These are phyloP conservation scores for Ctenoplectra terminalis DNA, from an alignment of 1,140 invertebrate species.

Conservation along the genomic window DNA sequence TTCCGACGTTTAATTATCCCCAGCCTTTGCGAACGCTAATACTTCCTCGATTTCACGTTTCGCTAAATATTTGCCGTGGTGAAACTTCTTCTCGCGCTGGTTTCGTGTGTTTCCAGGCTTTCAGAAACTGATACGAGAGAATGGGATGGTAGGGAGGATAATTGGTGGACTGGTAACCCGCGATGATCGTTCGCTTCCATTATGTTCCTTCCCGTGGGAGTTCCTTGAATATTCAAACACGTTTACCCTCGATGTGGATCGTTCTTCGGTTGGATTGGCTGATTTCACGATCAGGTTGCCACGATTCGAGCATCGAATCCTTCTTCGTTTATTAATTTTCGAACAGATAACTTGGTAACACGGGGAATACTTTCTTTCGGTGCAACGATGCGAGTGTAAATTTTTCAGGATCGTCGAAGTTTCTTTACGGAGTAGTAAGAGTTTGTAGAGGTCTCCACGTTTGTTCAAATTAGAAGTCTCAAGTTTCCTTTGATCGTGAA, in stretches of 20 bases:
- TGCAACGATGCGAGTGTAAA: no score
- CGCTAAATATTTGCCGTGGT: slow-evolving; percentile 27
- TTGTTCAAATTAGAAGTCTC: no score
- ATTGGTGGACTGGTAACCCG: slow-evolving; percentile 25
- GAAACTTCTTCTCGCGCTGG: not conserved
- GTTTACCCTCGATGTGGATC: slow-evolving; percentile 27
- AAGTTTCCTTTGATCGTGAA: no score
- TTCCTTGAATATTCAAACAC: slow-evolving; percentile 54
- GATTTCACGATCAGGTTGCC: slow-evolving; percentile 26
- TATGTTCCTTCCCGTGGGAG: slow-evolving; percentile 48
- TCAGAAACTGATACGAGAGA: slow-evolving; percentile 16
- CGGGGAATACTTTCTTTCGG: not conserved
- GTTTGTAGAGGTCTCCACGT: no score
- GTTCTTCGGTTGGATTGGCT: not conserved
- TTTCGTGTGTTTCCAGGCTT: not conserved
- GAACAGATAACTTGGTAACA: not conserved
- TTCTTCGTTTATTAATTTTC: not conserved
- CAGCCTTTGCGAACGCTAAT: slow-evolving; percentile 23
- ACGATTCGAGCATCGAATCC: not conserved
- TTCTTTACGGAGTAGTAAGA: no score
- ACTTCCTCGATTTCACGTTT: slow-evolving; percentile 45
- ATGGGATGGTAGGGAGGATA: slow-evolving; percentile 8
- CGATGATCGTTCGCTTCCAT: slow-evolving; percentile 11
- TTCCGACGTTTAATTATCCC: slow-evolving; percentile 59
- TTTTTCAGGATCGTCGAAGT: not conserved